Percentiles rank a stretch among this genome's conserved stretches.
phyloP scores from a whole-genome alignment of 2,113 vertebrate species.

The Micronycteris hirsuta region DNA sequence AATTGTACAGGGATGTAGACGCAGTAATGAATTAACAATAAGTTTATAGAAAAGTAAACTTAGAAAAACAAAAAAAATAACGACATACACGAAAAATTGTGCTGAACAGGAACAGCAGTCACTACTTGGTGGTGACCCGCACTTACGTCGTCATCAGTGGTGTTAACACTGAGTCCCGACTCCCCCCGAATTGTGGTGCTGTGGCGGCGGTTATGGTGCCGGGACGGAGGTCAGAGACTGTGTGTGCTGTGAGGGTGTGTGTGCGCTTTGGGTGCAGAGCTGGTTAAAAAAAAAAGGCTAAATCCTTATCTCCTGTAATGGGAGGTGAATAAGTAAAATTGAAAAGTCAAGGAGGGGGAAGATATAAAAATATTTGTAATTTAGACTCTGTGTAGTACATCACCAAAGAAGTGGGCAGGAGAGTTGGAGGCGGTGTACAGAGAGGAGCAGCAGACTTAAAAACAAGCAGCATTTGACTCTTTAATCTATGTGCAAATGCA shows the following conservation, averaged over 20 bases:
- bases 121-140: neutral
- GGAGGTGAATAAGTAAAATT: neutral
- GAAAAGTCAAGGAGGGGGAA: neutral
- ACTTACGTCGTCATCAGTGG: neutral
- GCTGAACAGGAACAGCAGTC: neutral
- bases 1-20: neutral
- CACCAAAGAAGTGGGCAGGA: neutral
- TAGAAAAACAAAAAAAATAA: neutral
- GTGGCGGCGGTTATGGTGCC: too few species aligned
- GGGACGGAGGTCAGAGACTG: neutral
- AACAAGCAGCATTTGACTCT: neutral
- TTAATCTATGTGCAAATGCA: neutral
- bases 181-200: neutral
- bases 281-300: neutral
- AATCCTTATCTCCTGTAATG: neutral
- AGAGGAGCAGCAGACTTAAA: neutral
- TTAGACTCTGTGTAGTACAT: neutral
- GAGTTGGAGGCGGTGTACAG: neutral
- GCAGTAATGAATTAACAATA: neutral
- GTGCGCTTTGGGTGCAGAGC: neutral
- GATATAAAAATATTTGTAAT: neutral
- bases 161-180: neutral
- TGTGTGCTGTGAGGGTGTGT: rapidly evolving
- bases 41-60: neutral
- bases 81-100: neutral